A percentile compares a stretch with the other conserved stretches of the same genome.
These are phyloP conservation scores for Cygnus olor DNA, from an alignment of 2,797 vertebrate genomes.

Conservation along the genomic window DNA sequence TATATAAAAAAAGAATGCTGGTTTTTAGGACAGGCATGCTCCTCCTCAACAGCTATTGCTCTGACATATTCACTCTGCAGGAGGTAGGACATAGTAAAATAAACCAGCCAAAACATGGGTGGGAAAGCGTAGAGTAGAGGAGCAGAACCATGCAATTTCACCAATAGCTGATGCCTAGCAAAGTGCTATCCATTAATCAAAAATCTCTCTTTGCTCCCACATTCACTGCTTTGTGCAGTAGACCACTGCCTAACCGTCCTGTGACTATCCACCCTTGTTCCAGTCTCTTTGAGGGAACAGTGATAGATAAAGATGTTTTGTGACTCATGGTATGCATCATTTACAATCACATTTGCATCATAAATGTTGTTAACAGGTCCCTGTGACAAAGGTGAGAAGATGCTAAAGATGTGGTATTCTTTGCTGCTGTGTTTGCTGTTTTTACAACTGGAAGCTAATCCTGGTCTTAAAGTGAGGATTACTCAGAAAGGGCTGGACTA, in stretches of 20 bases:
- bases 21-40: not conserved
- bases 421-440: conserved; percentile 47
- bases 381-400: not conserved
- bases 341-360: not conserved
- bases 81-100: not conserved
- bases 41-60: not conserved
- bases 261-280: not conserved
- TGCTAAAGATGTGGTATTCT: conserved; percentile 40
- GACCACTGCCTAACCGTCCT: not conserved
- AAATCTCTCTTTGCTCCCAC: not conserved
- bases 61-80: not conserved
- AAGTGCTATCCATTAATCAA: not conserved
- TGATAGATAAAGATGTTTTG: not conserved
- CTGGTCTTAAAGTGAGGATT: conserved; percentile 73
- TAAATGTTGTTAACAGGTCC: conserved; percentile 44
- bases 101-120: not conserved
- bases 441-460: conserved; percentile 50
- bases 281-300: not conserved
- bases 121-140: not conserved
- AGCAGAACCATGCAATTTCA: not conserved
- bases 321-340: not conserved
- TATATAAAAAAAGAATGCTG: not conserved
- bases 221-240: not conserved
- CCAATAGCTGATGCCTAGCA: not conserved
- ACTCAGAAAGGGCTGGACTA: conserved; percentile 74